These are phyloP conservation scores for Papilio polyxenes DNA, from an alignment of 1,140 invertebrate genomes.

Conservation along the genomic window DNA sequence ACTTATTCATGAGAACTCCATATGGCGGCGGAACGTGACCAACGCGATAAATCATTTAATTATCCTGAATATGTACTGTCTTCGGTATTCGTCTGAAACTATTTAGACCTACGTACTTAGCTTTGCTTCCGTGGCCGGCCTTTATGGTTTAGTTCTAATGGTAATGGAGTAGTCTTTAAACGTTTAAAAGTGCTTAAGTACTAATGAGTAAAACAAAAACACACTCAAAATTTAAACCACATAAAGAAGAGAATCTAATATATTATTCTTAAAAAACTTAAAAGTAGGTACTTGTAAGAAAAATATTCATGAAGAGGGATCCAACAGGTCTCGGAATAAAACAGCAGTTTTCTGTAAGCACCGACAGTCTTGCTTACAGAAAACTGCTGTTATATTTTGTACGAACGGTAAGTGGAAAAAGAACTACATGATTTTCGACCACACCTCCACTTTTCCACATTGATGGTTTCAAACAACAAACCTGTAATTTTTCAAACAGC, in stretches of 20 bases:
- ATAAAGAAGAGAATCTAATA: not conserved
- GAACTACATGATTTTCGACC: not conserved
- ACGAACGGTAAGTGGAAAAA: not conserved
- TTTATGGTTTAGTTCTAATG: not conserved
- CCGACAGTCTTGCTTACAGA: not conserved
- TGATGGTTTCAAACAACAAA: not conserved
- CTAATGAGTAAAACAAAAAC: not conserved
- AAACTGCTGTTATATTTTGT: not conserved
- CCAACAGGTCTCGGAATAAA: no score
- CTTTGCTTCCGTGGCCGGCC: not conserved
- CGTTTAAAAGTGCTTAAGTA: not conserved
- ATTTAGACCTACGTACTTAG: slow-evolving; percentile 4
- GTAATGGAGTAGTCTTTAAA: not conserved
- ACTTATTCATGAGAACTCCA: slow-evolving; percentile 80
- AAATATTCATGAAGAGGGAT: no score
- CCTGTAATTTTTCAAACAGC: not conserved
- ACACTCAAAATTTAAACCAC: not conserved
- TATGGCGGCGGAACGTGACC: slow-evolving; percentile 77
- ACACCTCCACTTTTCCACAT: slow-evolving; percentile 8
- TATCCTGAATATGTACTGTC: slow-evolving; percentile 63
- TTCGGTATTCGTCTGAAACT: slow-evolving; percentile 25
- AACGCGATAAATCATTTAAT: slow-evolving; percentile 77
- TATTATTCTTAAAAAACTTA: not conserved
- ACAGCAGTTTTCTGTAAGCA: not conserved
- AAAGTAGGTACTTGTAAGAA: no score